Evolutionary conservation across 2,888 invertebrate species (phyloP), one percentile per base, ranked within the genome.

Genomic region (Cryptus armator): DNA sequence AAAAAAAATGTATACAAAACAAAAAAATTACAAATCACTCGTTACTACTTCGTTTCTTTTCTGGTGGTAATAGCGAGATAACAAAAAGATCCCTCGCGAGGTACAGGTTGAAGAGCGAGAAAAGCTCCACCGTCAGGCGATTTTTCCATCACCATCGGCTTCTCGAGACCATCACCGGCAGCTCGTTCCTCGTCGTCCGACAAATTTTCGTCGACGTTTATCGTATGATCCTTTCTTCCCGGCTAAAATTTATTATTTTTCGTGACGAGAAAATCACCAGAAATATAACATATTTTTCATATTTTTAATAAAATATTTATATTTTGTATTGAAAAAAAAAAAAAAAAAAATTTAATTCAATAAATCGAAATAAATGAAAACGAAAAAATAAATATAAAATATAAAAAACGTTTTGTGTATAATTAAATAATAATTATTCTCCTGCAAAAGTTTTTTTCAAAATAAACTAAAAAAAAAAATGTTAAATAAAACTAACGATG

Each of bases 71-170:
- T 95, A 3, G 95, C 95, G 64, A 95, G 91, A 89, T 95, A 95
- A 89, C 95, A 95, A 91, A 95, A 95, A 0, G 95, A 95, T 5
- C 95, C 95, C 88, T 95, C 95, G 86, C 95, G 93, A 2, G 95
- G 95, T 6, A 95, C 94, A 3, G 95, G 95, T 87, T 95, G 95
- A 0, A 95, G 94, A 0, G 95, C 94, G 64, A 95, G 90, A 90
- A 95, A 95, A 1, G 94, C 95, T 2, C 95, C 95, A 2, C 95
- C 95, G 89, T 95, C 95, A 0, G 95, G 95, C 1, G 95, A 95
- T 82, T 94, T 93, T 88, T 94, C 93, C 90, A 95, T 95, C 10
- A 95, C 89, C 88, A 95, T 91, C 0, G 95, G 94, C 85, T 91
- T 92, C 14, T 83, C 80, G 2, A 5, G 37, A 12, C 64, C 68